A percentile compares a stretch with the other conserved stretches of the same genome.
Conservation (phyloP, 2,797 vertebrate genomes). For the Onychomys leucogaster region DNA sequence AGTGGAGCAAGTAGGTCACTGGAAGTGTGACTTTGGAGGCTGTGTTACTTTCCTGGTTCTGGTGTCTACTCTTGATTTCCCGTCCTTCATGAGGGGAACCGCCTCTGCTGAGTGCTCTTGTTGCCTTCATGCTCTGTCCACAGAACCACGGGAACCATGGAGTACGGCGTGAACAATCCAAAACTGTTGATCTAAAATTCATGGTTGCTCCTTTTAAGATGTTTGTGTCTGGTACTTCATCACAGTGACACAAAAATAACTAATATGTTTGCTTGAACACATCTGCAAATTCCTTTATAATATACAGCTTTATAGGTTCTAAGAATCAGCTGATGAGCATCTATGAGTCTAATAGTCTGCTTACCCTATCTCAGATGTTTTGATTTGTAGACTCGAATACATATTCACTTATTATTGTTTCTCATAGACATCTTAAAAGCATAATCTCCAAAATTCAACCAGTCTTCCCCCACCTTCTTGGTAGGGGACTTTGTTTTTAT, state of each 20-base stretch:
- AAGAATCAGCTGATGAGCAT: background rate
- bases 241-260: background rate
- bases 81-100: background rate
- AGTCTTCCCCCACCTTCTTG: background rate
- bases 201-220: too few species aligned
- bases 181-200: background rate
- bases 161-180: background rate
- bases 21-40: background rate
- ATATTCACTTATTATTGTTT: background rate
- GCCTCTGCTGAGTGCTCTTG: too few species aligned
- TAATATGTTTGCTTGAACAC: background rate
- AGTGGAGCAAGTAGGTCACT: background rate
- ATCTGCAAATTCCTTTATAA: background rate
- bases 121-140: background rate
- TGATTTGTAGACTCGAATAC: background rate
- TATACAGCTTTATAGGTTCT: background rate
- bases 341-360: background rate
- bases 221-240: background rate
- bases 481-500: background rate
- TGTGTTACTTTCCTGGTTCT: background rate
- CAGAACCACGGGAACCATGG: background rate
- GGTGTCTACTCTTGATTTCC: background rate
- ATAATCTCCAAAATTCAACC: background rate
- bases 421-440: background rate
- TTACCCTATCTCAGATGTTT: background rate